phyloP scores from a whole-genome alignment of 2,888 invertebrate species.

The Chironomus riparius region DNA sequence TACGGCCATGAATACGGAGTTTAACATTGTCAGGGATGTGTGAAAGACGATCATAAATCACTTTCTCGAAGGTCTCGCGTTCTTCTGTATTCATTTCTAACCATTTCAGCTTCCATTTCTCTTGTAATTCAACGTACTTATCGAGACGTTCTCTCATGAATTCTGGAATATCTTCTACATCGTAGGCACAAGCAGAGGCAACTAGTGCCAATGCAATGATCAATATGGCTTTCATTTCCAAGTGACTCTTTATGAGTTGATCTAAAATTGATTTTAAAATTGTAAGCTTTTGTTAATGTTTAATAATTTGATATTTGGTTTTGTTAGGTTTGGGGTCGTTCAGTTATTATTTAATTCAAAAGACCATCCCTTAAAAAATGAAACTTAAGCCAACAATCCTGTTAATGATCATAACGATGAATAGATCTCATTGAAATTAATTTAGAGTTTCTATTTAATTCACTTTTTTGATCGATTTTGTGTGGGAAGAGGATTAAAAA shows the following conservation, averaged over 20 bases:
- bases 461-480: too few relatives aligned
- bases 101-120: conserved; percentile 6
- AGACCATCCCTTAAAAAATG: too few relatives aligned
- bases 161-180: conserved; percentile 12
- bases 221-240: conserved; percentile 1
- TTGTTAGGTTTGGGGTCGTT: too few relatives aligned
- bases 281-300: too few relatives aligned
- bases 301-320: too few relatives aligned
- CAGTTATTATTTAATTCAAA: background rate
- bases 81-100: background rate
- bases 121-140: background rate
- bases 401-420: too few relatives aligned
- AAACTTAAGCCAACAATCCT: too few relatives aligned
- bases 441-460: too few relatives aligned
- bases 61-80: background rate
- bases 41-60: background rate
- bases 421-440: too few relatives aligned
- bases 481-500: too few relatives aligned
- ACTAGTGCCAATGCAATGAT: conserved; percentile 6
- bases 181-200: background rate
- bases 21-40: background rate
- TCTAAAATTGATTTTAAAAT: too few relatives aligned
- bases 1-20: background rate
- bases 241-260: background rate
- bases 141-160: conserved; percentile 9